A percentile compares a stretch with the other conserved stretches of the same genome.
Evolutionary conservation across 2,113 vertebrate genomes (phyloP).

Genomic region (Orycteropus afer): DNA sequence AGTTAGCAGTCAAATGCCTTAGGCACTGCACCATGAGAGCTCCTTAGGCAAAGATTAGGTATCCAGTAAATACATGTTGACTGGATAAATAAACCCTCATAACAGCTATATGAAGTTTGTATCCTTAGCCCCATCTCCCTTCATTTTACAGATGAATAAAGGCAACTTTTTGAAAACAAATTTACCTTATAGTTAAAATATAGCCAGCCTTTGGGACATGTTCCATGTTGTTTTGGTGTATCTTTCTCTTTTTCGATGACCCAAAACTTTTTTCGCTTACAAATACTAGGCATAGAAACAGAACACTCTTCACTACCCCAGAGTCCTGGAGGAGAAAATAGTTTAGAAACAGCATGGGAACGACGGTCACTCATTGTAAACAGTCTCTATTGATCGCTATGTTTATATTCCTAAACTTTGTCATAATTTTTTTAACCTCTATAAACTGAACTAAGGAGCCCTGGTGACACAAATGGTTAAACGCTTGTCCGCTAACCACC

Average conservation of each 20-base stretch:
- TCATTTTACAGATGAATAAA: neutral
- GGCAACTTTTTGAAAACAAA: neutral
- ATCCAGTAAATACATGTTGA: neutral
- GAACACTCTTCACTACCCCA: slow-evolving; percentile 90
- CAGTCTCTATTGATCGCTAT: neutral
- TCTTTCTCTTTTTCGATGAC: slow-evolving; percentile 88
- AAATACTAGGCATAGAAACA: slow-evolving; percentile 89
- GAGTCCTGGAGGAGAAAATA: slow-evolving; percentile 84
- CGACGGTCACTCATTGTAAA: neutral
- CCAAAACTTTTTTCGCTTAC: slow-evolving; percentile 89
- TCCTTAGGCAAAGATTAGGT: neutral
- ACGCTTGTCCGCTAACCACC: neutral
- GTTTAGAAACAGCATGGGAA: slow-evolving; percentile 5
- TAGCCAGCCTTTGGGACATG: slow-evolving; percentile 94
- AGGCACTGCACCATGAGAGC: too few relatives aligned
- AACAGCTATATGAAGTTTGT: neutral
- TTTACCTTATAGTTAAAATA: slow-evolving; percentile 94
- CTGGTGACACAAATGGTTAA: neutral
- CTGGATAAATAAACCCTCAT: neutral
- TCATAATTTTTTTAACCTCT: slow-evolving; percentile 17
- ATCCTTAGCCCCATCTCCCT: neutral
- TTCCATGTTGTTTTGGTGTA: slow-evolving; percentile 87
- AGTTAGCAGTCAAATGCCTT: too few relatives aligned
- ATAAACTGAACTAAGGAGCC: neutral
- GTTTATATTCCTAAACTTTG: slow-evolving; percentile 29